These are phyloP conservation scores for Chaunax sp. DNA, from an alignment of 2,797 vertebrate species.

Conservation along the genomic window DNA sequence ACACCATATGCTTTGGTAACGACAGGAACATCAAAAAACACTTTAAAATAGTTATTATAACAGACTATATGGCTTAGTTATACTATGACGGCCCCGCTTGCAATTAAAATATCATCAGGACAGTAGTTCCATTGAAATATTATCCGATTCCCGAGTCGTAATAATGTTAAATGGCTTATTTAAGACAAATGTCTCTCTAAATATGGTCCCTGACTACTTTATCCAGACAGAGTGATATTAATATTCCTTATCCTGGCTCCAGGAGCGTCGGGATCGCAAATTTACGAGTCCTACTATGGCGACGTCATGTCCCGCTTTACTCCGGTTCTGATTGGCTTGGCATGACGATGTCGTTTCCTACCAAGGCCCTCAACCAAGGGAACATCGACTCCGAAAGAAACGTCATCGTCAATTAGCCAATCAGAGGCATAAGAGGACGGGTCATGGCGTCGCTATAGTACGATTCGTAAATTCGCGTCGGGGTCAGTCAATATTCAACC, in stretches of 20 bases:
- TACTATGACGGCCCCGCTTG: constrained; percentile 40
- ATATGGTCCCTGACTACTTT: neutral
- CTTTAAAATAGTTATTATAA: constrained; percentile 1
- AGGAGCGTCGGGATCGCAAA: neutral
- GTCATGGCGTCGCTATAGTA: no score
- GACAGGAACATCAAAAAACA: neutral
- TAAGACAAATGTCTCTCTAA: constrained; percentile 23
- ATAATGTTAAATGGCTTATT: constrained; percentile 18
- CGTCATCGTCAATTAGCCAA: no score
- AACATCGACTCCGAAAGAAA: no score
- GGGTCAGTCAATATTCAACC: constrained; percentile 47
- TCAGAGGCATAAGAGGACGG: no score
- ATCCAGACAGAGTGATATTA: constrained; percentile 3
- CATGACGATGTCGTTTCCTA: no score
- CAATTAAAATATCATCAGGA: constrained; percentile 39
- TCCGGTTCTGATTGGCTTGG: no score
- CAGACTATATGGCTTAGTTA: constrained; percentile 22
- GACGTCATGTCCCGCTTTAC: no score
- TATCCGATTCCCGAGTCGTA: neutral
- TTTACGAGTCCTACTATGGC: no score
- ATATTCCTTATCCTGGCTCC: constrained; percentile 18
- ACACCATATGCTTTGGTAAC: constrained; percentile 33
- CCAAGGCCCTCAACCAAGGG: no score
- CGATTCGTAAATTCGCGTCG: no score
- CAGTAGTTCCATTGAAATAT: constrained; percentile 25